These are phyloP conservation scores for Orcinus orca DNA, from an alignment of 2,113 vertebrate genomes.

Conservation along the genomic window DNA sequence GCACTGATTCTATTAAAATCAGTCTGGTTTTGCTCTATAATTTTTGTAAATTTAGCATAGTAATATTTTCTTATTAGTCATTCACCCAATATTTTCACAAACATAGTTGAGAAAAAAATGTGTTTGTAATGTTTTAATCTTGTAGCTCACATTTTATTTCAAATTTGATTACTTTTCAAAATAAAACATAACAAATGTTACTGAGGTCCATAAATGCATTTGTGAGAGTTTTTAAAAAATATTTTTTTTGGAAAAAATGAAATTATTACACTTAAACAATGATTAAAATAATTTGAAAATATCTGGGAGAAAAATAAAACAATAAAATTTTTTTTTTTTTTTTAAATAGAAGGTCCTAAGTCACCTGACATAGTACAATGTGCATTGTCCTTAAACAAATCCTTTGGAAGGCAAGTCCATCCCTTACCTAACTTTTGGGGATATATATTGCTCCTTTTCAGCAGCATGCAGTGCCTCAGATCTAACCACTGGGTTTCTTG, in stretches of 20 bases:
- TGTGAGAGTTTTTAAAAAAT: background rate
- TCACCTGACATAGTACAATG: background rate
- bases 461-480: background rate
- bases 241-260: background rate
- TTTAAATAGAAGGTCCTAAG: background rate
- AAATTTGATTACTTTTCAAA: background rate
- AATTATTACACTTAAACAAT: background rate
- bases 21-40: background rate
- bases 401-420: background rate
- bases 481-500: background rate
- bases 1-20: slow-evolving; percentile 13
- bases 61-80: slow-evolving; percentile 18
- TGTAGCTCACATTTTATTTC: background rate
- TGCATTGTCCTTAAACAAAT: background rate
- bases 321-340: background rate
- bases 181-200: background rate
- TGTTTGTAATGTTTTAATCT: background rate
- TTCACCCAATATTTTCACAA: background rate
- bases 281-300: background rate
- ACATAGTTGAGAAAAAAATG: background rate
- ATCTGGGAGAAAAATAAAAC: background rate
- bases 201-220: background rate
- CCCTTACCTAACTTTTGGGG: background rate
- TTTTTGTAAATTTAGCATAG: background rate
- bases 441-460: background rate